Conservation (phyloP, 35 echinoderm and acorn worm genomes). For the Diadema setosum region DNA sequence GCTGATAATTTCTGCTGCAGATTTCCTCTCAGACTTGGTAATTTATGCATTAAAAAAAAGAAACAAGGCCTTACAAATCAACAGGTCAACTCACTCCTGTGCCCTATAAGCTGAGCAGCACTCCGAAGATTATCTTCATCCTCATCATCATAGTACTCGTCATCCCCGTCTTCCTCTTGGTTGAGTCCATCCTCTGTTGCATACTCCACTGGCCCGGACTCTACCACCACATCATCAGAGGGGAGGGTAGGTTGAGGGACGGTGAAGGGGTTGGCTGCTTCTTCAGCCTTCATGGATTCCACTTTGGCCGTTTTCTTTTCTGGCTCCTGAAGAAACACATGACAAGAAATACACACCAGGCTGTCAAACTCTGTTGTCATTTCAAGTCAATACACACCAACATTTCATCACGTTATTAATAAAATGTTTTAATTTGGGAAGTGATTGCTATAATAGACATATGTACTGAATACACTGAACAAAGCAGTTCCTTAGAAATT, state of each 20-base stretch:
- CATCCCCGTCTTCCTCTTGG: slow-evolving; percentile 40
- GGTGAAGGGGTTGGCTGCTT: slow-evolving; percentile 9
- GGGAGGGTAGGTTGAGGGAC: neutral
- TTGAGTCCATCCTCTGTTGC: slow-evolving; percentile 9
- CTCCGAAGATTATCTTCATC: slow-evolving; percentile 40
- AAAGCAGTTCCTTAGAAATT: too few species aligned
- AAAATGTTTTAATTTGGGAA: too few species aligned
- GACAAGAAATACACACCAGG: neutral
- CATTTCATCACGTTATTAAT: too few species aligned
- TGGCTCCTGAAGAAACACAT: neutral
- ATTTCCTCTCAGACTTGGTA: too few species aligned
- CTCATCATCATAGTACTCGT: slow-evolving; percentile 49
- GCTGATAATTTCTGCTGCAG: too few species aligned
- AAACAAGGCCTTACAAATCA: too few species aligned
- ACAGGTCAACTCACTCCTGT: slow-evolving; percentile 1
- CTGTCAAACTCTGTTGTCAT: too few species aligned
- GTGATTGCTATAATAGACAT: too few species aligned
- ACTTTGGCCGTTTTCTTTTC: neutral
- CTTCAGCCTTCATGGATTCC: neutral
- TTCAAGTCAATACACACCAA: too few species aligned
- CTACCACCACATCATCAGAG: slow-evolving; percentile 63
- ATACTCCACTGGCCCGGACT: slow-evolving; percentile 86
- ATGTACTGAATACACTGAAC: too few species aligned
- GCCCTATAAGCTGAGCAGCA: slow-evolving; percentile 58
- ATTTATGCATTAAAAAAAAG: too few species aligned